Base-by-base conservation (phyloP, 2,797 vertebrate genomes). In the Balearica regulorum region DNA sequence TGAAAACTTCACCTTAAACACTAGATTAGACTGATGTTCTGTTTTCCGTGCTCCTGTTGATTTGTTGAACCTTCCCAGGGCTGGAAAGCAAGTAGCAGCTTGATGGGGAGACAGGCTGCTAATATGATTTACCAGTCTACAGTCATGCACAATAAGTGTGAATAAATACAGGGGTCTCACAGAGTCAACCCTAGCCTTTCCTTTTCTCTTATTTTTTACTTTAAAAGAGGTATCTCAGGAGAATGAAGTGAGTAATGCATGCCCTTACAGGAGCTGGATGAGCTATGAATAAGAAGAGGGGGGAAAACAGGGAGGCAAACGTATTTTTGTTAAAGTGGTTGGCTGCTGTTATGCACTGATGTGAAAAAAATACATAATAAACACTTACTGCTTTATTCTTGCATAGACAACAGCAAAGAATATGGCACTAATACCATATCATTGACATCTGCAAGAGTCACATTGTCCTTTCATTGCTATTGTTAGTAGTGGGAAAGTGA, bases 61-160 rank as follows among this genome's bases (percentile, higher is more conserved):
- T 99, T 99, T 99, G 98, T 98, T 98, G 98, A 98, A 98, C 98
- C 98, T 99, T 98, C 97, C 97, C 98, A 97, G 98, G 98, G 98
- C 98, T 98, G 98, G 98, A 98, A 98, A 98, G 98, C 98, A 98
- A 98, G 98, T 98, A 98, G 98, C 97, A 98, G 98, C 98, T 98
- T 98, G 98, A 98, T 98, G 98, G 98, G 97, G 97, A 98, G 98
- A 98, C 85, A 81, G 98, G 95, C 97, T 97, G 98, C 98, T 99
- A 99, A 99, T 99, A 98, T 98, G 99, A 98, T 99, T 98, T 98
- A 99, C 98, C 98, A 98, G 98, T 98, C 97, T 98, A 98, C 98
- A 99, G 99, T 99, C 99, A 99, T 99, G 99, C 98, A 97, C 99
- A 97, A 97, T 98, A 98, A 98, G 99, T 98, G 98, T 98, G 98